Percentiles rank a stretch among this genome's conserved stretches.
phyloP scores from a whole-genome alignment of 2,797 vertebrate genomes.

The Coregonus ussuriensis region DNA sequence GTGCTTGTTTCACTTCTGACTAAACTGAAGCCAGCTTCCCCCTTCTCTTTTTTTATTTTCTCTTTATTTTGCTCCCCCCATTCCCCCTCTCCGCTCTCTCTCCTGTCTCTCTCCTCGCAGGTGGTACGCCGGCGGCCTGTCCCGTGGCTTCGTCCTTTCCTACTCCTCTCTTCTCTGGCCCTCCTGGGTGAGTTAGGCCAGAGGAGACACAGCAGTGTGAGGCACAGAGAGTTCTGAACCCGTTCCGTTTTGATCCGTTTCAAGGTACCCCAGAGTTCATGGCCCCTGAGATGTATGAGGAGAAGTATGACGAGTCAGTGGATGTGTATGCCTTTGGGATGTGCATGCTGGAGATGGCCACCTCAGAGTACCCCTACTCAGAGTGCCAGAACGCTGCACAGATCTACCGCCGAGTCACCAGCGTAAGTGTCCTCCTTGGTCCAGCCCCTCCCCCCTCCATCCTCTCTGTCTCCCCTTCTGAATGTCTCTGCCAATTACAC shows the following conservation, averaged over 20 bases:
- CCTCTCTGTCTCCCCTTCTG: background rate
- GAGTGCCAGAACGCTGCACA: constrained; percentile 98
- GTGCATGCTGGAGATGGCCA: constrained; percentile 99
- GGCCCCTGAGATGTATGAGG: constrained; percentile 99
- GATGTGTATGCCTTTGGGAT: constrained; percentile 99
- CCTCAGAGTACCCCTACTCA: constrained; percentile 98
- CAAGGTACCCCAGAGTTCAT: constrained; percentile 97
- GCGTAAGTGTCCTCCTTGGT: constrained; percentile 70
- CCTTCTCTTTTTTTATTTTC: constrained; percentile 37
- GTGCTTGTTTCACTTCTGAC: no score
- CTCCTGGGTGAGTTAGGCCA: no score
- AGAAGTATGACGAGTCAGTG: constrained; percentile 98
- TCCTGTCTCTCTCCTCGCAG: constrained; percentile 36
- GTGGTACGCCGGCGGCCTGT: constrained; percentile 32
- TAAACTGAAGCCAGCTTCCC: no score
- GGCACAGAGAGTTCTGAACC: no score
- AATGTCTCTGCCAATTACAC: no score
- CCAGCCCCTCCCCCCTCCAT: no score
- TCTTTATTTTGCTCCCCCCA: background rate
- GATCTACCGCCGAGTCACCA: constrained; percentile 98
- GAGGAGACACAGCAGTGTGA: no score
- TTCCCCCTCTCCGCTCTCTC: constrained; percentile 30
- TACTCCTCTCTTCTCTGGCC: no score
- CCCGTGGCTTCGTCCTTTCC: background rate
- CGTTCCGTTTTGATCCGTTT: constrained; percentile 75